A percentile compares a stretch with the other conserved stretches of the same genome.
These are phyloP conservation scores for Erpobdella octoculata DNA, from an alignment of 2,888 invertebrate genomes.

Conservation along the genomic window DNA sequence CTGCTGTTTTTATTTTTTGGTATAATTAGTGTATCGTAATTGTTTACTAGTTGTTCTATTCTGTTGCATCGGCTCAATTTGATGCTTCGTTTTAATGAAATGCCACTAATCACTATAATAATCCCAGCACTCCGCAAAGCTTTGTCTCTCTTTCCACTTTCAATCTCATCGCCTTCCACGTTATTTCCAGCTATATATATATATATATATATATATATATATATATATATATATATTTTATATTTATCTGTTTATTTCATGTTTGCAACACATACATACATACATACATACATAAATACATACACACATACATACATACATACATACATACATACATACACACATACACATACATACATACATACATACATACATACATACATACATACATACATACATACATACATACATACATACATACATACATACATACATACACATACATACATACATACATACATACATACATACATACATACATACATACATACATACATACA, in stretches of 20 bases:
- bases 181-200: neutral
- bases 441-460: conserved; percentile 19
- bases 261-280: no score
- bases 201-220: conserved; percentile 18
- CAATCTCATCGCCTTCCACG: neutral
- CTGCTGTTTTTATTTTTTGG: no score
- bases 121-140: no score
- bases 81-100: no score
- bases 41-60: no score
- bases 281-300: no score
- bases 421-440: conserved; percentile 27
- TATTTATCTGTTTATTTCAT: neutral
- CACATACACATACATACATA: neutral
- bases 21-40: no score
- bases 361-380: neutral
- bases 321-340: conserved; percentile 1
- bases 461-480: neutral
- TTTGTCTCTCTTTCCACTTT: neutral
- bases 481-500: neutral
- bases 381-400: conserved; percentile 20
- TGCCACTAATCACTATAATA: no score
- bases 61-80: no score
- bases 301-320: conserved; percentile 1
- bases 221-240: neutral
- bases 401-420: conserved; percentile 27